phyloP scores from a whole-genome alignment of 2,888 invertebrate species.

The Diaperis boleti region DNA sequence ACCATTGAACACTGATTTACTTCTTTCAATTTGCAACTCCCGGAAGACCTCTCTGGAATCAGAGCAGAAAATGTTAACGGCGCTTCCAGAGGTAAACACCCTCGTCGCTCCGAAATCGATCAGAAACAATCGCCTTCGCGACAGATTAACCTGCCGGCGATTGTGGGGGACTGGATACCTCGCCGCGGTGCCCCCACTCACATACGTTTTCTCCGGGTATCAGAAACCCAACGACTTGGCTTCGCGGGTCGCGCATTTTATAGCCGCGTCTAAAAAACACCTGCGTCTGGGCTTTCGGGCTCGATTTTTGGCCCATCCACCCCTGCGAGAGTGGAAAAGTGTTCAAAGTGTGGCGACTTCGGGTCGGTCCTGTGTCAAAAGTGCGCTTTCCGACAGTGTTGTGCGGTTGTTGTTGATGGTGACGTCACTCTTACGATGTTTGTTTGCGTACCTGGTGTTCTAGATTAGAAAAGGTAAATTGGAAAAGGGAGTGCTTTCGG shows the following conservation, averaged over 20 bases:
- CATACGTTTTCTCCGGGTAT: conserved; percentile 41
- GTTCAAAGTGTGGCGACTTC: neutral
- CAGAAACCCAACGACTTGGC: conserved; percentile 43
- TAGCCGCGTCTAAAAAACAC: conserved; percentile 43
- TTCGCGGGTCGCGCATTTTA: conserved; percentile 45
- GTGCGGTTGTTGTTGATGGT: conserved; percentile 36
- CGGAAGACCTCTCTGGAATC: no score
- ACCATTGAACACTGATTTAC: no score
- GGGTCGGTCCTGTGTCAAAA: conserved; percentile 14
- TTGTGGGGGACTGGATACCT: conserved; percentile 42
- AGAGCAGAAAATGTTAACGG: neutral
- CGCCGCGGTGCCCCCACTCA: conserved; percentile 45
- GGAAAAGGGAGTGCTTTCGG: neutral
- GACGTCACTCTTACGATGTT: conserved; percentile 38
- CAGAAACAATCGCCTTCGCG: neutral
- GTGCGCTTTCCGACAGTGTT: conserved; percentile 29
- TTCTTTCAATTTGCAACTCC: no score
- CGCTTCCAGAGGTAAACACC: neutral
- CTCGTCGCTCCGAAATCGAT: no score
- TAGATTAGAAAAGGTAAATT: conserved; percentile 30
- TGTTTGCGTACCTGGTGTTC: conserved; percentile 38
- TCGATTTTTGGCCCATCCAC: neutral
- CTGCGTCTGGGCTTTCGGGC: conserved; percentile 27
- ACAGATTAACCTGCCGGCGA: conserved; percentile 46
- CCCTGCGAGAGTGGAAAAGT: neutral